Percentiles rank a stretch among this genome's conserved stretches.
These are phyloP conservation scores for Tetranychus cinnabarinus DNA, from an alignment of 1,140 invertebrate species.

Conservation along the genomic window DNA sequence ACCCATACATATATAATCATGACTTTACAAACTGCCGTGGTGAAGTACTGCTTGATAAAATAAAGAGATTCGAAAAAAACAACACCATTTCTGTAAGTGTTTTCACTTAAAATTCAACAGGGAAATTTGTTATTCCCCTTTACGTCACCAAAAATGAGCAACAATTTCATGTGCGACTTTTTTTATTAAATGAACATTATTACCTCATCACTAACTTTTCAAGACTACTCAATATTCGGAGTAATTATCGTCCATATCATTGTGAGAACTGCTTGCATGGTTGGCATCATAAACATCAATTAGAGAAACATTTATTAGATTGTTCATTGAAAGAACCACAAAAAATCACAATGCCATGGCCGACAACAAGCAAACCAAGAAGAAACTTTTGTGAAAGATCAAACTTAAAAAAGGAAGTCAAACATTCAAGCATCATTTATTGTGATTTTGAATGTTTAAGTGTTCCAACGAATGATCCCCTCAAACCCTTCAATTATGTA, in stretches of 20 bases:
- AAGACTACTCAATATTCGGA: background rate
- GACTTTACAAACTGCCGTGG: background rate
- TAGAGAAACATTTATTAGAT: background rate
- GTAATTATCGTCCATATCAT: background rate
- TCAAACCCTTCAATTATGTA: no score
- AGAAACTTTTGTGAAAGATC: no score
- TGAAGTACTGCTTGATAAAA: background rate
- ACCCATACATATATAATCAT: background rate
- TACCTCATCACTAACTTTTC: background rate
- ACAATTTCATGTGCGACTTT: conserved; percentile 1
- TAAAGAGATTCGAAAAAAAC: background rate
- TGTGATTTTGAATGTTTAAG: no score
- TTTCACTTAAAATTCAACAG: background rate
- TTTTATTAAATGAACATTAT: conserved; percentile 2
- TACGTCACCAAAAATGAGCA: background rate
- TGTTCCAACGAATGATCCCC: no score
- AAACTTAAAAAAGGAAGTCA: no score
- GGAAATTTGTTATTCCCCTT: background rate
- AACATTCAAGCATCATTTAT: no score
- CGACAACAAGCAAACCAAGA: no score
- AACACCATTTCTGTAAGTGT: background rate
- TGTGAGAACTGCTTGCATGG: background rate
- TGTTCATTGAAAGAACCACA: no score
- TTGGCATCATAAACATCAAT: background rate
- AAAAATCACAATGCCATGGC: no score